A percentile compares a stretch with the other conserved stretches of the same genome.
These are phyloP conservation scores for Apeltes quadracus DNA, from an alignment of 2,113 vertebrate genomes.

Conservation along the genomic window DNA sequence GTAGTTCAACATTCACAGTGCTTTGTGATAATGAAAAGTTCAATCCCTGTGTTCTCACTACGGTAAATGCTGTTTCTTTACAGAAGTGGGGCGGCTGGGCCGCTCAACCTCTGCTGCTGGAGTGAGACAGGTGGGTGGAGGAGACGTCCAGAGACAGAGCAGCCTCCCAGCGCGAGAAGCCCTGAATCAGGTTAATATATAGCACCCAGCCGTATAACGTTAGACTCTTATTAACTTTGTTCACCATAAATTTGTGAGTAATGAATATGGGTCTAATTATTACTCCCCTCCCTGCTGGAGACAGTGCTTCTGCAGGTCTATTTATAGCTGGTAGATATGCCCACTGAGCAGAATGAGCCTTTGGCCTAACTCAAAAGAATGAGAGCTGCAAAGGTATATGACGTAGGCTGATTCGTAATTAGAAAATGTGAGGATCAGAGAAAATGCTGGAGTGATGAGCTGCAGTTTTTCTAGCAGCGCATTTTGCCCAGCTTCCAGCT, in stretches of 20 bases:
- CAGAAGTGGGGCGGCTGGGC: slow-evolving; percentile 90
- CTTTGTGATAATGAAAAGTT: slow-evolving; percentile 32
- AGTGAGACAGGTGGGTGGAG: slow-evolving; percentile 84
- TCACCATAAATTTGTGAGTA: slow-evolving; percentile 42
- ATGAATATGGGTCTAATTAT: slow-evolving; percentile 67
- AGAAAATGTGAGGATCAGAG: slow-evolving; percentile 35
- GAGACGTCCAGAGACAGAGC: slow-evolving; percentile 86
- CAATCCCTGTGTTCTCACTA: slow-evolving; percentile 45
- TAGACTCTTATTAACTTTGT: slow-evolving; percentile 40
- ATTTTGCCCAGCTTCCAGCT: slow-evolving; percentile 75
- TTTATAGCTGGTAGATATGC: slow-evolving; percentile 75
- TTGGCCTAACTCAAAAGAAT: slow-evolving; percentile 53
- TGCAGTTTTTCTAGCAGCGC: slow-evolving; percentile 68
- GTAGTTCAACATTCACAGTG: not conserved
- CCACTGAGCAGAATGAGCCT: slow-evolving; percentile 70
- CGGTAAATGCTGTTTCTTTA: slow-evolving; percentile 58
- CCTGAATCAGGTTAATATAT: slow-evolving; percentile 82
- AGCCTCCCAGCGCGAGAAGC: slow-evolving; percentile 86
- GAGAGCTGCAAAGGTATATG: slow-evolving; percentile 51
- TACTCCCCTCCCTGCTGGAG: slow-evolving; percentile 60
- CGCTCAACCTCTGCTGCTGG: slow-evolving; percentile 91
- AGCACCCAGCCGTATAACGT: slow-evolving; percentile 10
- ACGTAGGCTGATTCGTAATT: slow-evolving; percentile 51
- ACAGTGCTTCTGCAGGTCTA: slow-evolving; percentile 69
- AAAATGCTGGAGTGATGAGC: slow-evolving; percentile 62